Percentiles rank a stretch among this genome's conserved stretches.
phyloP scores from a whole-genome alignment of 2,113 vertebrate genomes.

The Myotis brandtii region DNA sequence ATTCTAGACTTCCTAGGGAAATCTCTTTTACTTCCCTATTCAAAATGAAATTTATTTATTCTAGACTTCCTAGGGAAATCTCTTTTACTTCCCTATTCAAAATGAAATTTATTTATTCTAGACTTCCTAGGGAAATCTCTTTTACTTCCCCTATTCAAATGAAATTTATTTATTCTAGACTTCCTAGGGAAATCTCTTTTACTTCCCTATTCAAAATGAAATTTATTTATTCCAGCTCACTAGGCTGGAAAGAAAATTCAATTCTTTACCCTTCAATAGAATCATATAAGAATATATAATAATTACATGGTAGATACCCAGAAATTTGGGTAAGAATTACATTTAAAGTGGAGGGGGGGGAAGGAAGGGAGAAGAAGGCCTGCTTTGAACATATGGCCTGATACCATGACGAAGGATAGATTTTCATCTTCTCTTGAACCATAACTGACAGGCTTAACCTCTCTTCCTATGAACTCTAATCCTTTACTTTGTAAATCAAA shows the following conservation, averaged over 20 bases:
- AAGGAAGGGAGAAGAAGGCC: not conserved
- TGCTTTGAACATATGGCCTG: not conserved
- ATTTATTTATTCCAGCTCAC: not conserved
- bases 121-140: constrained; percentile 42
- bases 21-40: not conserved
- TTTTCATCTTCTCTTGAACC: constrained; percentile 53
- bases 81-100: not conserved
- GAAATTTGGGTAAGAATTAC: not conserved
- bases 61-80: no score
- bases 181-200: constrained; percentile 23
- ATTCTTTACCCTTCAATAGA: not conserved
- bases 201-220: constrained; percentile 17
- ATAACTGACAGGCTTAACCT: constrained; percentile 40
- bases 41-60: constrained; percentile 36
- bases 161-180: not conserved
- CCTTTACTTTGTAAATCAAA: constrained; percentile 65
- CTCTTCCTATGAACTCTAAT: constrained; percentile 51
- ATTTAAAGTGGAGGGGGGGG: not conserved
- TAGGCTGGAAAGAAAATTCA: not conserved
- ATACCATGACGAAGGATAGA: not conserved
- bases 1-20: not conserved
- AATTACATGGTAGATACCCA: not conserved
- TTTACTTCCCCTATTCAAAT: constrained; percentile 13
- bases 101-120: no score
- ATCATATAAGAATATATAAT: not conserved